Conservation (phyloP, 2,797 vertebrate species). For the Chrysocyon brachyurus region DNA sequence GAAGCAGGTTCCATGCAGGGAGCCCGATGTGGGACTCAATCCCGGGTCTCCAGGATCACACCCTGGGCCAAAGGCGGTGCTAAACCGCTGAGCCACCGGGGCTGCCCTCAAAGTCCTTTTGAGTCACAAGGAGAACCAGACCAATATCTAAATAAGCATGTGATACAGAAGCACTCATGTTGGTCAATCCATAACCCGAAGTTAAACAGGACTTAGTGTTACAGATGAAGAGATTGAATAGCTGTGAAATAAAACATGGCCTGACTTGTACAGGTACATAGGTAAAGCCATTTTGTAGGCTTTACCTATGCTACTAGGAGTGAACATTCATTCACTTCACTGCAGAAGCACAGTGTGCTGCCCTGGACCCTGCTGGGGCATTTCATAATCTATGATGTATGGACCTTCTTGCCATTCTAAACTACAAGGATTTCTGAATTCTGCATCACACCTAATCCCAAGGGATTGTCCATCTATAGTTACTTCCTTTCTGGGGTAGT, state of each 20-base stretch:
- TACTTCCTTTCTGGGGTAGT: conserved; percentile 42
- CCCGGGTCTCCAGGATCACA: too few relatives aligned
- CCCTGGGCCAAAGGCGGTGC: too few relatives aligned
- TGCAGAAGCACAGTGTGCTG: background rate
- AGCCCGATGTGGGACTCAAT: too few relatives aligned
- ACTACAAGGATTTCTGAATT: background rate
- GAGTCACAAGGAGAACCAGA: background rate
- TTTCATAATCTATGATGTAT: background rate
- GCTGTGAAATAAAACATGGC: background rate
- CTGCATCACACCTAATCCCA: background rate
- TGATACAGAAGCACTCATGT: background rate
- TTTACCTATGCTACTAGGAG: background rate
- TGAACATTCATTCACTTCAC: background rate
- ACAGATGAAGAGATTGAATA: background rate
- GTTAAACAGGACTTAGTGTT: conserved; percentile 39
- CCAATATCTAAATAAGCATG: background rate
- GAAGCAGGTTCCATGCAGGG: too few relatives aligned
- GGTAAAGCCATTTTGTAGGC: background rate
- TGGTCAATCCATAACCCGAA: background rate
- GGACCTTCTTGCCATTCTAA: background rate
- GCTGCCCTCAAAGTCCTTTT: background rate
- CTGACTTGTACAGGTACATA: background rate
- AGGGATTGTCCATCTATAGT: background rate
- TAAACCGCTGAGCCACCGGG: too few relatives aligned
- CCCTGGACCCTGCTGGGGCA: background rate